phyloP scores from a whole-genome alignment of 1,140 invertebrate genomes.

The Amphibalanus amphitrite region DNA sequence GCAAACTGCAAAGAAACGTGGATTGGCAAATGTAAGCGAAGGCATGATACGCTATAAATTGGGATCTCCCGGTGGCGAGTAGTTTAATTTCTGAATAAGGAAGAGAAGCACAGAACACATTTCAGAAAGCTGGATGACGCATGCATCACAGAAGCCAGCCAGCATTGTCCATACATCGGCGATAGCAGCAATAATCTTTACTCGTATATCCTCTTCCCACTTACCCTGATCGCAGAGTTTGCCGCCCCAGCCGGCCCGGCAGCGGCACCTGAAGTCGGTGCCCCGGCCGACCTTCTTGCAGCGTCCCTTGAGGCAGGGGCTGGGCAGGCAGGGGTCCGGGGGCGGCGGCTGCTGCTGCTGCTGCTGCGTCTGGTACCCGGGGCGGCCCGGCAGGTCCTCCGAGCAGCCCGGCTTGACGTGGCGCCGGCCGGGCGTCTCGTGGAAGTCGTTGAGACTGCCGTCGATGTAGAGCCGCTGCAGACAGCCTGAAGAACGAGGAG shows the following conservation, averaged over 20 bases:
- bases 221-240: constrained; percentile 82
- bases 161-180: no score
- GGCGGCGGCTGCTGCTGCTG: not conserved
- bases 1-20: no score
- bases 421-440: constrained; percentile 55
- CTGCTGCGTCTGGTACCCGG: not conserved
- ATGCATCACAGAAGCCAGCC: no score
- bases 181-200: no score
- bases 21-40: constrained; percentile 12
- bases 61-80: no score
- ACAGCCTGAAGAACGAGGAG: constrained; percentile 46
- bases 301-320: constrained; percentile 73
- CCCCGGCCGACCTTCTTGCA: constrained; percentile 37
- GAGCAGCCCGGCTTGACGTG: constrained; percentile 40
- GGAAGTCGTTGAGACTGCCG: constrained; percentile 80
- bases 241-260: constrained; percentile 69
- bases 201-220: no score
- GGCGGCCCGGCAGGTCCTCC: constrained; percentile 19
- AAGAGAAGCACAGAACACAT: no score
- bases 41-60: no score
- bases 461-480: constrained; percentile 87
- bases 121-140: no score
- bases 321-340: constrained; percentile 52
- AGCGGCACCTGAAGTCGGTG: constrained; percentile 61
- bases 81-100: no score